phyloP scores from a whole-genome alignment of 2,888 invertebrate genomes.

The Esperia sulphurella region DNA sequence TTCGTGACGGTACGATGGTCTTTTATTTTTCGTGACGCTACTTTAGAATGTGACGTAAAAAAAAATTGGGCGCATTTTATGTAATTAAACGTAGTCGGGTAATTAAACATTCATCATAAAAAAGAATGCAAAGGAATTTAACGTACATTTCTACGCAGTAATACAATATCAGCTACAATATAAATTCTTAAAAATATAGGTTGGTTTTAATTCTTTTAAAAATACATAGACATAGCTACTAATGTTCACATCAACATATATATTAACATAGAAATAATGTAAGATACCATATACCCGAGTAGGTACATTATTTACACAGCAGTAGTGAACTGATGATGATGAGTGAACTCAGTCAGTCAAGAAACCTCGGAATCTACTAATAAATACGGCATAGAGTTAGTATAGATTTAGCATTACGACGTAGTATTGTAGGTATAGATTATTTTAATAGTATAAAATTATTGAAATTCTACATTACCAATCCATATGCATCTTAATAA shows the following conservation, averaged over 20 bases:
- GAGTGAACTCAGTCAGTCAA: not conserved
- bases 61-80: too few relatives aligned
- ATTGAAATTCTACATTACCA: not conserved
- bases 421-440: not conserved
- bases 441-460: not conserved
- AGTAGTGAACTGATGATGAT: too few relatives aligned
- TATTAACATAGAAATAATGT: not conserved
- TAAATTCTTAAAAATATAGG: too few relatives aligned
- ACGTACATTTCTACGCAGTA: too few relatives aligned
- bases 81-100: too few relatives aligned
- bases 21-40: too few relatives aligned
- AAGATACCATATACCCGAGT: not conserved
- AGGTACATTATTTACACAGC: not conserved
- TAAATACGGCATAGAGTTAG: not conserved
- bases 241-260: slow-evolving; percentile 4
- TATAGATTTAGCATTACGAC: not conserved
- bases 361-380: not conserved
- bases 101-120: too few relatives aligned
- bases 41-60: too few relatives aligned
- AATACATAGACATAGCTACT: not conserved
- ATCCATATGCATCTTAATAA: not conserved
- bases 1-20: too few relatives aligned
- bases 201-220: too few relatives aligned
- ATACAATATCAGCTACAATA: too few relatives aligned
- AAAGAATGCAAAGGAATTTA: too few relatives aligned